Evolutionary conservation across 2,797 vertebrate genomes (phyloP).

Genomic region (Uromys caudimaculatus): DNA sequence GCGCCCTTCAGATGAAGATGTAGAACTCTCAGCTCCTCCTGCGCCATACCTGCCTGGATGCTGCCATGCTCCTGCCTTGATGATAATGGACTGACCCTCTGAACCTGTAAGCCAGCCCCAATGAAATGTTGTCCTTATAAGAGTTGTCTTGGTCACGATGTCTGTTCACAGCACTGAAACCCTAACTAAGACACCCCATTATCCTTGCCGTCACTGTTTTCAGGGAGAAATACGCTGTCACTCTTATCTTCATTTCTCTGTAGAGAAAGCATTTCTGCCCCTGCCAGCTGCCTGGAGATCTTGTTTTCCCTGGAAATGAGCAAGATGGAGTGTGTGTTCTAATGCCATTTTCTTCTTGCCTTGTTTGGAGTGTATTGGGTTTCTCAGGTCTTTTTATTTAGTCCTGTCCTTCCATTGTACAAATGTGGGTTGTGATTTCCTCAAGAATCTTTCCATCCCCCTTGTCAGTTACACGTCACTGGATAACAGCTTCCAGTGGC

Average conservation of each 20-base stretch:
- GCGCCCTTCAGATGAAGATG: neutral
- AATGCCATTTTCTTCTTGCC: neutral
- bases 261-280: neutral
- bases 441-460: neutral
- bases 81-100: neutral
- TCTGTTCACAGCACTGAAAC: neutral
- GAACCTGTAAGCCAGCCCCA: neutral
- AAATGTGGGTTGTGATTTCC: neutral
- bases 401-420: neutral
- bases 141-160: too few species aligned
- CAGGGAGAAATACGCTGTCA: neutral
- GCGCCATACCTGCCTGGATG: too few species aligned
- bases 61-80: neutral
- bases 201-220: neutral
- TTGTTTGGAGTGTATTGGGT: neutral
- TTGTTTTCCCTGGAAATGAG: neutral
- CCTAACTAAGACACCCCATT: neutral
- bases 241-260: neutral
- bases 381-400: neutral
- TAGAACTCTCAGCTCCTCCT: neutral
- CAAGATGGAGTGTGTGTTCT: neutral
- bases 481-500: neutral
- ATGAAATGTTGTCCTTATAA: neutral
- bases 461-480: fast-evolving
- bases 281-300: neutral